Evolutionary conservation across 2,888 invertebrate species (phyloP).

Genomic region (Caenorhabditis japonica): DNA sequence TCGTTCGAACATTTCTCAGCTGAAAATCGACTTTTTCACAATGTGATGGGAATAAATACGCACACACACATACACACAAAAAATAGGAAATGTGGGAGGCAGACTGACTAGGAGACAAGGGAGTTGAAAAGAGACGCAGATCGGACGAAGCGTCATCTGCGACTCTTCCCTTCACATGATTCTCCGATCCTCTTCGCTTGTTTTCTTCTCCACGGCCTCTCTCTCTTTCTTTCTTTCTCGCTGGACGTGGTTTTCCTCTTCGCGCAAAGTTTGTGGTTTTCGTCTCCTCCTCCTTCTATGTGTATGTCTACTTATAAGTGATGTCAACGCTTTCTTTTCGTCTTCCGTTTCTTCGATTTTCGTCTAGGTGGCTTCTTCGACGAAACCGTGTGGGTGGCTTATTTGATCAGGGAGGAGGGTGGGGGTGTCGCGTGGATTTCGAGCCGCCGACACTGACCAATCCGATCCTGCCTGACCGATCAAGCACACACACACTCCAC

Average conservation of each 20-base stretch:
- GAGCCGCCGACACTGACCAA: no score
- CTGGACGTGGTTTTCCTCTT: slow-evolving; percentile 17
- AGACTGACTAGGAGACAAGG: slow-evolving; percentile 20
- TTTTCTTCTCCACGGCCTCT: background rate
- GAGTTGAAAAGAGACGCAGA: slow-evolving; percentile 12
- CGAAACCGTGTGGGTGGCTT: no score
- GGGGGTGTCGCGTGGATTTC: no score
- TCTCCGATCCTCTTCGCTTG: background rate
- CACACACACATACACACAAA: slow-evolving; percentile 36
- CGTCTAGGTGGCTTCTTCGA: background rate
- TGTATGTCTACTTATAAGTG: slow-evolving; percentile 30
- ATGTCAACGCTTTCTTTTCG: slow-evolving; percentile 18
- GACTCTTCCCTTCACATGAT: slow-evolving; percentile 24
- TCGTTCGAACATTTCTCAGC: slow-evolving; percentile 55
- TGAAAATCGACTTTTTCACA: slow-evolving; percentile 27
- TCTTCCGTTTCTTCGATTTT: slow-evolving; percentile 5
- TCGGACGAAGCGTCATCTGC: slow-evolving; percentile 17
- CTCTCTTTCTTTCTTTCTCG: slow-evolving; percentile 6
- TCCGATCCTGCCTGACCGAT: no score
- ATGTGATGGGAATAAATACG: no score
- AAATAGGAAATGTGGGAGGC: slow-evolving; percentile 39
- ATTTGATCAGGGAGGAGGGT: no score
- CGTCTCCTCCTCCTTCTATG: slow-evolving; percentile 23
- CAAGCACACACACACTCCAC: no score
- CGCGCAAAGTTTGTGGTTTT: slow-evolving; percentile 40